Conservation (phyloP, 2,888 invertebrate species). For the Thecophora atra region DNA sequence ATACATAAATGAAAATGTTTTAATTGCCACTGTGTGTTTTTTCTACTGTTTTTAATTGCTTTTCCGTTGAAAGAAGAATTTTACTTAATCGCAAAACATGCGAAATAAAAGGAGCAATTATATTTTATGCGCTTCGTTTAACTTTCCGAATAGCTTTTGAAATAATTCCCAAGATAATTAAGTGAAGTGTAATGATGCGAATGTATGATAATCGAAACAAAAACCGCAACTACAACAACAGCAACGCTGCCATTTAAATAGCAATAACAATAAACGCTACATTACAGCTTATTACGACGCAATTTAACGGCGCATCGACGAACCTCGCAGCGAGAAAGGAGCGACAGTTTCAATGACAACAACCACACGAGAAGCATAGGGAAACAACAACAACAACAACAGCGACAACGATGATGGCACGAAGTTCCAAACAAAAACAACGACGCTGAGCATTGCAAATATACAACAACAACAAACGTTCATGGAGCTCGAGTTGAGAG, state of each 20-base stretch:
- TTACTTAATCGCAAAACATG: too few species aligned
- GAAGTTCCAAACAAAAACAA: background rate
- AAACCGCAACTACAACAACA: background rate
- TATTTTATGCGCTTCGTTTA: too few species aligned
- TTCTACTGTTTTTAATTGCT: too few species aligned
- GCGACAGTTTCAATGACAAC: background rate
- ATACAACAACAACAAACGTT: background rate
- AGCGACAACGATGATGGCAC: background rate
- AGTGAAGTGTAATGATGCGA: background rate
- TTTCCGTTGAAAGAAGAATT: too few species aligned
- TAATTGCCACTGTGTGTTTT: too few species aligned
- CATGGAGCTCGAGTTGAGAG: too few species aligned
- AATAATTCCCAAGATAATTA: slow-evolving; percentile 3
- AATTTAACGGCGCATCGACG: background rate
- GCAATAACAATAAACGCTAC: background rate
- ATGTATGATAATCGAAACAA: background rate
- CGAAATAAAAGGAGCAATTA: too few species aligned
- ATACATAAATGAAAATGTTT: too few species aligned
- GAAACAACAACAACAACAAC: slow-evolving; percentile 6
- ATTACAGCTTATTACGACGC: too few species aligned
- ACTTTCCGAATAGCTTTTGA: background rate
- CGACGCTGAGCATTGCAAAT: background rate
- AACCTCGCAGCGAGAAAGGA: background rate
- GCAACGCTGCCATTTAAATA: background rate
- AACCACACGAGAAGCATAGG: background rate